Evolutionary conservation across 1,140 invertebrate genomes (phyloP).

Genomic region (Aphaenogaster ashmeadi): DNA sequence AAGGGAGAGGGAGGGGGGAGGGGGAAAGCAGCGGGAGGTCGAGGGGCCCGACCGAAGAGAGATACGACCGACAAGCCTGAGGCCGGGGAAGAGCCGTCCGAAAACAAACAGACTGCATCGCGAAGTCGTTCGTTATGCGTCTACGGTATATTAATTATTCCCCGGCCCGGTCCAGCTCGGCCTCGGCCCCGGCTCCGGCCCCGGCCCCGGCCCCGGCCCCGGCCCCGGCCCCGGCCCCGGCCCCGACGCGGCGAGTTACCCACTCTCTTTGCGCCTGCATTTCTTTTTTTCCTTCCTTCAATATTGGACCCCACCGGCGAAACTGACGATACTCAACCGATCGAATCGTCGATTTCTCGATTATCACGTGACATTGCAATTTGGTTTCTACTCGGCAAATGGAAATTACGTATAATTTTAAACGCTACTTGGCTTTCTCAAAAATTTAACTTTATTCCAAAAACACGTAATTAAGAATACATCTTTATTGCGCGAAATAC

Average conservation of each 20-base stretch:
- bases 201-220: too few species aligned
- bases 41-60: constrained; percentile 68
- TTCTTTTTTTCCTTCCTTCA: constrained; percentile 45
- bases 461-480: not conserved
- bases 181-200: constrained; percentile 1
- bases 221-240: too few species aligned
- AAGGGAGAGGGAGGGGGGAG: constrained; percentile 50
- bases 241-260: too few species aligned
- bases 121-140: constrained; percentile 82
- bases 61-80: constrained; percentile 72
- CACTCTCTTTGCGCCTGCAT: constrained; percentile 27
- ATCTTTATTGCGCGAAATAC: not conserved
- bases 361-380: not conserved
- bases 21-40: constrained; percentile 80
- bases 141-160: constrained; percentile 84
- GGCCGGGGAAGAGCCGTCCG: constrained; percentile 74
- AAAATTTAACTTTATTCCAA: not conserved
- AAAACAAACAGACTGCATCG: constrained; percentile 83
- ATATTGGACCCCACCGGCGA: constrained; percentile 20
- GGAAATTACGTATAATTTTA: not conserved
- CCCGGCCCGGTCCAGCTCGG: constrained; percentile 58
- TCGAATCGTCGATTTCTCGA: constrained; percentile 11
- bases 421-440: not conserved
- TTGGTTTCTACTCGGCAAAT: not conserved
- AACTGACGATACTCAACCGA: not conserved